These are phyloP conservation scores for Carcinoscorpius rotundicauda DNA, from an alignment of 1,140 invertebrate genomes.

Conservation along the genomic window DNA sequence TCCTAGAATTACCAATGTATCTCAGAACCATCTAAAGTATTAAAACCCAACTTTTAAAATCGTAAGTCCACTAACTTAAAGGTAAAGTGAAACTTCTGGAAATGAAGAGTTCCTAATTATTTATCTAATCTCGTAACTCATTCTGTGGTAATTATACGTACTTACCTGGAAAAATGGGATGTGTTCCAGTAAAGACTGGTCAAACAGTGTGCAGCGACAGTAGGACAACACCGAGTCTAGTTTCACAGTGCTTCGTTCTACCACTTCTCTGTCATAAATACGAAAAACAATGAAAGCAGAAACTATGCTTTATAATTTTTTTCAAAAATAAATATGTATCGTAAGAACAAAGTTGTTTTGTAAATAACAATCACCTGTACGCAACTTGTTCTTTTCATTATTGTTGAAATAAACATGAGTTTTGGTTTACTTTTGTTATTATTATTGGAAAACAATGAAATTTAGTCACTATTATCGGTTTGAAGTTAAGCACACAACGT, in stretches of 20 bases:
- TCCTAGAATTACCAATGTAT: too few relatives aligned
- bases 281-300: neutral
- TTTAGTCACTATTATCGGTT: too few relatives aligned
- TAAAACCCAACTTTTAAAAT: neutral
- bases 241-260: constrained; percentile 50
- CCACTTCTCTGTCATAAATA: constrained; percentile 39
- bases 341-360: too few relatives aligned
- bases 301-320: too few relatives aligned
- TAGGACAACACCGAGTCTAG: constrained; percentile 66
- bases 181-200: constrained; percentile 58
- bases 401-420: too few relatives aligned
- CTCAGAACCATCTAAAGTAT: neutral
- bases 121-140: neutral
- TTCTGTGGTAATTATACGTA: neutral
- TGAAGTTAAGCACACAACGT: too few relatives aligned
- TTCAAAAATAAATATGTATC: too few relatives aligned
- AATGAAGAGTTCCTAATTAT: neutral
- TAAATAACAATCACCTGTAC: too few relatives aligned
- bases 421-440: too few relatives aligned
- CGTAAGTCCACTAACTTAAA: neutral
- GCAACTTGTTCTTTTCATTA: too few relatives aligned
- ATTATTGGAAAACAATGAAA: too few relatives aligned
- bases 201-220: constrained; percentile 60
- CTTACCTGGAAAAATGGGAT: constrained; percentile 58
- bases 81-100: constrained; percentile 1